These are phyloP conservation scores for Oegoconia quadripuncta DNA, from an alignment of 2,888 invertebrate genomes.

Conservation along the genomic window DNA sequence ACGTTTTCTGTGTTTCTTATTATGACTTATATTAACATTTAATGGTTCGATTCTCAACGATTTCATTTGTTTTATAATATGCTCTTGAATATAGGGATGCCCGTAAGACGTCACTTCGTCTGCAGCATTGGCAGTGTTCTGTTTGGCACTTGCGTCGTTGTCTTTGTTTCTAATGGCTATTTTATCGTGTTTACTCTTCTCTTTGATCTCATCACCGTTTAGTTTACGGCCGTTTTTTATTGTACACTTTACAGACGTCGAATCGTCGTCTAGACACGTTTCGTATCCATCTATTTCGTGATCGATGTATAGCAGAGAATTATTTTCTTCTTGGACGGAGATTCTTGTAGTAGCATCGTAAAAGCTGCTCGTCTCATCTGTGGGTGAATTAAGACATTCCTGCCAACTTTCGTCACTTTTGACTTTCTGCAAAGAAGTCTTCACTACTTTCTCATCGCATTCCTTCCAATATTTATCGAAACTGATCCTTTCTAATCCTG, in stretches of 20 bases:
- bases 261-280: constrained; percentile 81
- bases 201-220: constrained; percentile 63
- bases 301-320: constrained; percentile 65
- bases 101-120: constrained; percentile 49
- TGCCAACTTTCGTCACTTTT: constrained; percentile 70
- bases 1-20: constrained; percentile 52
- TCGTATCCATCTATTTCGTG: constrained; percentile 80
- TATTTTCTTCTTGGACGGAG: constrained; percentile 63
- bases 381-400: constrained; percentile 60
- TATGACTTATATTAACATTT: constrained; percentile 57
- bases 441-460: constrained; percentile 39
- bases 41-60: constrained; percentile 67
- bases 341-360: constrained; percentile 53
- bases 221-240: constrained; percentile 65
- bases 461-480: constrained; percentile 74
- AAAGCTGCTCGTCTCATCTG: constrained; percentile 46
- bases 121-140: constrained; percentile 39
- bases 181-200: constrained; percentile 62
- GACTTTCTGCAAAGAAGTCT: constrained; percentile 43
- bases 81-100: constrained; percentile 67
- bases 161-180: constrained; percentile 55
- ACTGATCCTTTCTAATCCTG: constrained; percentile 72
- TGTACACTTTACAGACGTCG: constrained; percentile 54
- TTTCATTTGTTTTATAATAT: constrained; percentile 74
- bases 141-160: constrained; percentile 59